phyloP scores from a whole-genome alignment of 1,140 invertebrate species.

The Agraylea sexmaculata region DNA sequence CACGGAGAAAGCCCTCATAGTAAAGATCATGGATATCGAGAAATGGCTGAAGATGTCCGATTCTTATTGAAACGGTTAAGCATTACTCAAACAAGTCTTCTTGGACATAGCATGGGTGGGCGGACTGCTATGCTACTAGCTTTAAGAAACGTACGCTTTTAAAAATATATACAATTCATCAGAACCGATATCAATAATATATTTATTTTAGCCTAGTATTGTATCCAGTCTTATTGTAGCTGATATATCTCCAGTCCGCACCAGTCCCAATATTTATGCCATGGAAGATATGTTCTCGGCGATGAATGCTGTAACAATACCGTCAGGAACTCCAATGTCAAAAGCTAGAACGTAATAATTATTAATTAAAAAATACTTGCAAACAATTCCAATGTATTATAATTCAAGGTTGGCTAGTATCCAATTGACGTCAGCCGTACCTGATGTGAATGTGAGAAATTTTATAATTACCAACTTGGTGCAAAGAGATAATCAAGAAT shows the following conservation, averaged over 20 bases:
- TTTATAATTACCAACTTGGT: conserved; percentile 73
- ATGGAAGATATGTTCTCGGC: conserved; percentile 54
- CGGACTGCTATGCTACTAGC: conserved; percentile 70
- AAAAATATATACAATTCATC: conserved; percentile 11
- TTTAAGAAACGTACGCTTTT: conserved; percentile 47
- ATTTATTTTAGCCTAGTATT: conserved; percentile 53
- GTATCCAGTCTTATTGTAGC: conserved; percentile 70
- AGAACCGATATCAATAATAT: neutral
- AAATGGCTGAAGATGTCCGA: conserved; percentile 62
- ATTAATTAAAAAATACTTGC: too few species aligned
- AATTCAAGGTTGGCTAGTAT: conserved; percentile 34
- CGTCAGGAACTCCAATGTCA: conserved; percentile 46
- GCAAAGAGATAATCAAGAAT: conserved; percentile 47
- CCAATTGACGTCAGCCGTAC: conserved; percentile 30
- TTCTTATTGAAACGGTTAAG: conserved; percentile 49
- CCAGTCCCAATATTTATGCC: conserved; percentile 47
- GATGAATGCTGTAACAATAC: conserved; percentile 48
- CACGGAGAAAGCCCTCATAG: conserved; percentile 83
- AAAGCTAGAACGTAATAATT: conserved; percentile 57
- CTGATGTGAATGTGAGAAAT: conserved; percentile 37
- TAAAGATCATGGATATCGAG: conserved; percentile 52
- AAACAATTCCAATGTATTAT: too few species aligned
- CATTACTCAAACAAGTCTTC: conserved; percentile 49
- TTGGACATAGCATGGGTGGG: conserved; percentile 90
- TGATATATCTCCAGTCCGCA: conserved; percentile 68